These are phyloP conservation scores for Patella ulyssiponensis DNA, from an alignment of 2,888 invertebrate genomes.

Conservation along the genomic window DNA sequence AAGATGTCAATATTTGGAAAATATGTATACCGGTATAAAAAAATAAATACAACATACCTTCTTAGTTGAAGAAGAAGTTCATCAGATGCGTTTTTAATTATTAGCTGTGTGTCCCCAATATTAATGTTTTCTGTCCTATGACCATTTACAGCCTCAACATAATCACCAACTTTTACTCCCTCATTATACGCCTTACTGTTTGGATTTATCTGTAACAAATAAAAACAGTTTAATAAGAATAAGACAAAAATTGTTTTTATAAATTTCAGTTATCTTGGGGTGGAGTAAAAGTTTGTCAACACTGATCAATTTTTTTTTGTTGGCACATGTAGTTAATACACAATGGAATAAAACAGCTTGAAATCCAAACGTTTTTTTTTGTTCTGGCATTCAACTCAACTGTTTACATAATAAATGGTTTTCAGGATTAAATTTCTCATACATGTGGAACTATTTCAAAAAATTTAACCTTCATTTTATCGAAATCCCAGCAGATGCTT, in stretches of 20 bases:
- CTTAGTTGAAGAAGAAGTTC: conserved; percentile 60
- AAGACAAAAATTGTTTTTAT: too few relatives aligned
- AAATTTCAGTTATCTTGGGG: too few relatives aligned
- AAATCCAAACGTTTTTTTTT: too few relatives aligned
- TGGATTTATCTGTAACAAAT: conserved; percentile 82
- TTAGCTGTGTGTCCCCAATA: conserved; percentile 76
- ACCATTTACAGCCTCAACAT: conserved; percentile 85
- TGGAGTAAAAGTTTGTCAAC: too few relatives aligned
- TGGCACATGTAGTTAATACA: too few relatives aligned
- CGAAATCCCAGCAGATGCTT: neutral
- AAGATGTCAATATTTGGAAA: neutral
- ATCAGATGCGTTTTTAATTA: conserved; percentile 78
- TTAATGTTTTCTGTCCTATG: conserved; percentile 76
- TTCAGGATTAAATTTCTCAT: neutral
- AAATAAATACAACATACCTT: conserved; percentile 50
- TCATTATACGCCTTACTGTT: conserved; percentile 87
- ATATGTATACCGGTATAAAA: neutral
- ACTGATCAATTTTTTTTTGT: too few relatives aligned
- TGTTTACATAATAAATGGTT: too few relatives aligned
- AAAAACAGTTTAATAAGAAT: conserved; percentile 8
- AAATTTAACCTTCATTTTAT: conserved; percentile 9
- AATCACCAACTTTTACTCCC: conserved; percentile 86
- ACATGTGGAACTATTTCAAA: conserved; percentile 6
- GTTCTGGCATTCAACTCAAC: too few relatives aligned
- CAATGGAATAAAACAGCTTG: too few relatives aligned